These are phyloP conservation scores for Bombylius major DNA, from an alignment of 2,888 invertebrate species.

Conservation along the genomic window DNA sequence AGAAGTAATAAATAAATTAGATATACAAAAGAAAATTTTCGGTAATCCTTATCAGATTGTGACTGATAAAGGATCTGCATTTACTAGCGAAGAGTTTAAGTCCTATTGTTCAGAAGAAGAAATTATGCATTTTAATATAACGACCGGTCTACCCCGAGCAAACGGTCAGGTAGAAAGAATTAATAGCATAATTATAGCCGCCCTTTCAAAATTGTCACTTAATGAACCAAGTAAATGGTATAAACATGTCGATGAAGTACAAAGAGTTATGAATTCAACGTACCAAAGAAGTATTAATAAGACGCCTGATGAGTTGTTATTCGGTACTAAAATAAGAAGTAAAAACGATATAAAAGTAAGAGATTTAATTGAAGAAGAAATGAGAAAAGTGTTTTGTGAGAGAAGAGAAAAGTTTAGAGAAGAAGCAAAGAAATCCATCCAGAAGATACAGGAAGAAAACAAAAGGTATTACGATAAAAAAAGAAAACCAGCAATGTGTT, in stretches of 20 bases:
- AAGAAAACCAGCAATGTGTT: background rate
- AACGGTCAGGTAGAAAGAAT: conserved; percentile 24
- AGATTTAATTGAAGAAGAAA: background rate
- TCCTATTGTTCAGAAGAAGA: conserved; percentile 23
- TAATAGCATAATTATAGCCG: conserved; percentile 19
- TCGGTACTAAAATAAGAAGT: conserved; percentile 2
- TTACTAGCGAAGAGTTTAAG: conserved; percentile 22
- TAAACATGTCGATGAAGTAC: background rate
- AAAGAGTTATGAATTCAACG: background rate
- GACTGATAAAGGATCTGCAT: background rate
- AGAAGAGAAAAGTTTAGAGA: conserved; percentile 3
- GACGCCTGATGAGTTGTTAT: background rate
- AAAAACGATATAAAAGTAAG: background rate
- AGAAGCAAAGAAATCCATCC: conserved; percentile 7
- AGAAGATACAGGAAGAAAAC: conserved; percentile 1
- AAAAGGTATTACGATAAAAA: background rate
- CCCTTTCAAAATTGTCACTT: conserved; percentile 24
- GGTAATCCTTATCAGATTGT: background rate
- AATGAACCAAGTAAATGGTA: conserved; percentile 17
- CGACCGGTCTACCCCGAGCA: too few species aligned
- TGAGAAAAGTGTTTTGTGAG: background rate
- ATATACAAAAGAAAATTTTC: background rate
- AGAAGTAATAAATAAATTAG: background rate
- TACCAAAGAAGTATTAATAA: background rate
- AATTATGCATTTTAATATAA: conserved; percentile 20